Percentiles rank a stretch among this genome's conserved stretches.
Conservation (phyloP, 2,888 invertebrate genomes). For the Agonopterix arenella region DNA sequence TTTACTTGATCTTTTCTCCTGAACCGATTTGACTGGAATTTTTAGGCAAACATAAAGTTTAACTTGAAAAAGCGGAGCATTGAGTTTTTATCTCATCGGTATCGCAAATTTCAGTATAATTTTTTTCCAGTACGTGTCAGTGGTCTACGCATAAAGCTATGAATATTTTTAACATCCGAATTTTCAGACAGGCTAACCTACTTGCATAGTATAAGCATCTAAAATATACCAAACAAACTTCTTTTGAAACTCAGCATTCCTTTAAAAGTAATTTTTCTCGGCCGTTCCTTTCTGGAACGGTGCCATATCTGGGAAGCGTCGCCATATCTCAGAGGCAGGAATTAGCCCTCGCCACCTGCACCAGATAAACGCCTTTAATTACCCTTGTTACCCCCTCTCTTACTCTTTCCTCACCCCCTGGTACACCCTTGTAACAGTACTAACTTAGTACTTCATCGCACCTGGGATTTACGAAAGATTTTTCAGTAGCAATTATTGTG, state of each 20-base stretch:
- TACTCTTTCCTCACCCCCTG: neutral
- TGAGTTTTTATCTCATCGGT: too few species aligned
- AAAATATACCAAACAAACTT: too few species aligned
- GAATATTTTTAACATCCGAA: too few species aligned
- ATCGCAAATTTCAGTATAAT: too few species aligned
- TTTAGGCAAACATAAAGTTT: too few species aligned
- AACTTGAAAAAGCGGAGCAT: too few species aligned
- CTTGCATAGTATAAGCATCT: neutral
- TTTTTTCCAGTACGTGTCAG: too few species aligned
- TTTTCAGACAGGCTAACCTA: too few species aligned
- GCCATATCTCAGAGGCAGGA: neutral
- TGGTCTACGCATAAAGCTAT: too few species aligned
- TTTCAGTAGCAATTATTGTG: too few species aligned
- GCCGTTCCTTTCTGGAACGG: neutral
- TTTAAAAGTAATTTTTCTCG: neutral
- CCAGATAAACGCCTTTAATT: constrained; percentile 50
- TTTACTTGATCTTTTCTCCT: too few species aligned
- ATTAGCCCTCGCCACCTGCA: constrained; percentile 41
- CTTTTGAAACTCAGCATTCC: neutral
- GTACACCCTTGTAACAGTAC: neutral
- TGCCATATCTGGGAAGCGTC: constrained; percentile 1
- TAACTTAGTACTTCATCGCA: neutral
- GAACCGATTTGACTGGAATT: too few species aligned
- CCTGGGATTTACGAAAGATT: neutral
- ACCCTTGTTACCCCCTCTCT: constrained; percentile 24